Evolutionary conservation across 2,888 invertebrate genomes (phyloP).

Genomic region (Petrolisthes cinctipes): DNA sequence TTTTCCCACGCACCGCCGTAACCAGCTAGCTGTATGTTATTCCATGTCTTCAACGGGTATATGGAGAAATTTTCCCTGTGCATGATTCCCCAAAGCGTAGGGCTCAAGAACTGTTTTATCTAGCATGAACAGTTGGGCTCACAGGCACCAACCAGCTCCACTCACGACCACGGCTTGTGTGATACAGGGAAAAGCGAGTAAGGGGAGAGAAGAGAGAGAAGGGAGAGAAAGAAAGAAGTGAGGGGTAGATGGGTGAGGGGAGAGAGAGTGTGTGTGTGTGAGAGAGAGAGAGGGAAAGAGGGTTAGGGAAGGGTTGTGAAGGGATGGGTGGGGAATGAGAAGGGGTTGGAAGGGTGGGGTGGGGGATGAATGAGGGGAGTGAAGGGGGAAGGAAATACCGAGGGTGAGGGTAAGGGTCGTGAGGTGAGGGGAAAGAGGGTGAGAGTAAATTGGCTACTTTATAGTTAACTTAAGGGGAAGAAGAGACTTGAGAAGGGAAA

Average conservation of each 20-base stretch:
- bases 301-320: conserved; percentile 12
- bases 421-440: conserved; percentile 19
- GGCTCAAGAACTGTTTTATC: neutral
- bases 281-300: conserved; percentile 29
- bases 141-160: neutral
- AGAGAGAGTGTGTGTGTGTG: conserved; percentile 12
- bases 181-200: conserved; percentile 37
- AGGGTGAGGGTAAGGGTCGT: conserved; percentile 21
- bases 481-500: conserved; percentile 20
- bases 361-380: conserved; percentile 23
- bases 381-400: conserved; percentile 14
- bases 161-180: conserved; percentile 28
- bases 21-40: no score
- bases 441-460: conserved; percentile 10
- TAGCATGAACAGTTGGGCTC: neutral
- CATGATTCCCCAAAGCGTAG: neutral
- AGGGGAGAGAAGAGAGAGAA: conserved; percentile 28
- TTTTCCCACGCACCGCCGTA: no score
- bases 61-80: neutral
- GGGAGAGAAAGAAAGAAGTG: conserved; percentile 29
- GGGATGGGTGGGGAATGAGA: conserved; percentile 20
- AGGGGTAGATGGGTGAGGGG: conserved; percentile 22
- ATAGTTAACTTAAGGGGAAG: conserved; percentile 32
- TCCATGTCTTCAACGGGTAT: neutral
- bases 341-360: conserved; percentile 2